Percentiles rank a stretch among this genome's conserved stretches.
Evolutionary conservation across 2,888 invertebrate species (phyloP).

Genomic region (Pelosia muscerda): DNA sequence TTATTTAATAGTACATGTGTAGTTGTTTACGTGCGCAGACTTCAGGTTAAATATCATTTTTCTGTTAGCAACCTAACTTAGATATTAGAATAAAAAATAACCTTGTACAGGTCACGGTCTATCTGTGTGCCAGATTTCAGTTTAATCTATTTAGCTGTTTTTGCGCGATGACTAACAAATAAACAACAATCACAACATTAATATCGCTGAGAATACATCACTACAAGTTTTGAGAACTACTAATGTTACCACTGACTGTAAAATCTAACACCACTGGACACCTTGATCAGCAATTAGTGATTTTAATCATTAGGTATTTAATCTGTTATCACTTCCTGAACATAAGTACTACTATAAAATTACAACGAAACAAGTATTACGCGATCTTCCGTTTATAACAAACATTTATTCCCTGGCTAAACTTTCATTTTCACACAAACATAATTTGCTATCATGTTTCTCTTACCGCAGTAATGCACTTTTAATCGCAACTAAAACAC

Average conservation of each 20-base stretch:
- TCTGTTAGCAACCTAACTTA: neutral
- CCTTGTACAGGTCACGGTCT: conserved; percentile 1
- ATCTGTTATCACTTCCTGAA: neutral
- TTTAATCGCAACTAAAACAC: conserved; percentile 34
- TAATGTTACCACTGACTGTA: too few relatives aligned
- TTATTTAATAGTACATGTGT: neutral
- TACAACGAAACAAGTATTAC: neutral
- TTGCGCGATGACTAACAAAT: neutral
- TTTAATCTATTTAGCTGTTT: neutral
- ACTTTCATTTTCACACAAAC: conserved; percentile 24
- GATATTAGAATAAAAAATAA: neutral
- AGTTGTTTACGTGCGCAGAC: too few relatives aligned
- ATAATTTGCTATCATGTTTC: conserved; percentile 25
- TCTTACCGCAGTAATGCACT: conserved; percentile 30
- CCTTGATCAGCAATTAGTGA: neutral
- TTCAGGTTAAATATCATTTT: neutral
- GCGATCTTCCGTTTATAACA: conserved; percentile 1
- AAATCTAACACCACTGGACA: neutral
- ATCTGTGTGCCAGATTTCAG: neutral
- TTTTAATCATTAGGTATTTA: neutral
- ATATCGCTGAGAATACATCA: neutral
- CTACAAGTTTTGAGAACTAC: neutral
- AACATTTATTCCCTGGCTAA: neutral
- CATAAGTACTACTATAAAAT: neutral
- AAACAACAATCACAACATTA: neutral